These are phyloP conservation scores for Halcyon smyrnensis DNA, from an alignment of 2,797 vertebrate species.

Conservation along the genomic window DNA sequence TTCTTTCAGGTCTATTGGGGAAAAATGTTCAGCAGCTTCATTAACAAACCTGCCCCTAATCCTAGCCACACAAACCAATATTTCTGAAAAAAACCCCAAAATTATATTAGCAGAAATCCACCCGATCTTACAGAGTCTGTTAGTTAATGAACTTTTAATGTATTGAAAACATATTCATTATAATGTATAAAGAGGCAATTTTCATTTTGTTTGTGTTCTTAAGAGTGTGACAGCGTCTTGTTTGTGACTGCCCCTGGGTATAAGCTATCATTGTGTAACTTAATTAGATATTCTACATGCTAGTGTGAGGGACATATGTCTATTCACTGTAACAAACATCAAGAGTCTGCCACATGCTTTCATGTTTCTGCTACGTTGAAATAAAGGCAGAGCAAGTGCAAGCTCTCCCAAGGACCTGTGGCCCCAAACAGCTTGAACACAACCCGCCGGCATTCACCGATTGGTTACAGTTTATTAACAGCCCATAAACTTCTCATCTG, in stretches of 20 bases:
- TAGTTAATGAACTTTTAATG: slow-evolving; percentile 73
- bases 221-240: slow-evolving; percentile 77
- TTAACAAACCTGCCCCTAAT: slow-evolving; percentile 42
- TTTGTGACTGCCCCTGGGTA: slow-evolving; percentile 76
- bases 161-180: slow-evolving; percentile 76
- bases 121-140: not conserved
- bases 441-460: slow-evolving; percentile 84
- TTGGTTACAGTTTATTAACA: slow-evolving; percentile 99
- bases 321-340: slow-evolving; percentile 72
- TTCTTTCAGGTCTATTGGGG: not conserved
- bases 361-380: slow-evolving; percentile 63
- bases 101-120: slow-evolving; percentile 12
- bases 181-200: slow-evolving; percentile 63
- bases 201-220: slow-evolving; percentile 72
- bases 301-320: slow-evolving; percentile 83
- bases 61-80: not conserved
- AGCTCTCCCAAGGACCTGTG: slow-evolving; percentile 90
- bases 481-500: slow-evolving; percentile 99
- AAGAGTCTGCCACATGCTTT: slow-evolving; percentile 67
- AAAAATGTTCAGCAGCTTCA: not conserved
- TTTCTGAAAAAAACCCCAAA: not conserved
- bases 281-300: slow-evolving; percentile 80
- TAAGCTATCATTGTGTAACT: slow-evolving; percentile 76
- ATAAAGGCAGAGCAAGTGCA: slow-evolving; percentile 82
- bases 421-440: slow-evolving; percentile 88